Conservation (phyloP, 2,888 invertebrate genomes). For the Artemia sinica region DNA sequence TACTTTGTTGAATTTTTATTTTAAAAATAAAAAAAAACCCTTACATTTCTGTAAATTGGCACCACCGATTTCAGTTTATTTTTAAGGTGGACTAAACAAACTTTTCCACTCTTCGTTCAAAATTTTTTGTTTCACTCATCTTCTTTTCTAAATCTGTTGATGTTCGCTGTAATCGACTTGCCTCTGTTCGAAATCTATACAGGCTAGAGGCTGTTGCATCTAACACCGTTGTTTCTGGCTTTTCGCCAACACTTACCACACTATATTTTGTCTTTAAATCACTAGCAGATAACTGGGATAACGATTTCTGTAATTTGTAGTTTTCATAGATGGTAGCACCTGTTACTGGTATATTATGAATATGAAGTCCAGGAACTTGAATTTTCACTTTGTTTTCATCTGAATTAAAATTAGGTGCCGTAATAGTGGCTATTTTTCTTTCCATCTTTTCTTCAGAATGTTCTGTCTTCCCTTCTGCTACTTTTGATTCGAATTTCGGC, state of each 20-base stretch:
- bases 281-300: not conserved
- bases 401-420: not conserved
- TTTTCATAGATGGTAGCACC: conserved; percentile 8
- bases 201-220: not conserved
- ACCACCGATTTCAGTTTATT: too few species aligned
- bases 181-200: conserved; percentile 8
- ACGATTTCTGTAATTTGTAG: conserved; percentile 1
- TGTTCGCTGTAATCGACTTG: conserved; percentile 6
- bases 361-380: conserved; percentile 22
- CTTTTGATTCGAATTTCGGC: not conserved
- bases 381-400: conserved; percentile 24
- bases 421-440: not conserved
- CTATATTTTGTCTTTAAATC: conserved; percentile 2
- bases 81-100: not conserved
- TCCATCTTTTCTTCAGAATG: not conserved
- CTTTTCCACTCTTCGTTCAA: conserved; percentile 1
- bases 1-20: too few species aligned
- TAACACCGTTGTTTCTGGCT: not conserved
- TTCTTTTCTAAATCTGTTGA: not conserved
- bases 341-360: conserved; percentile 7
- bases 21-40: too few species aligned
- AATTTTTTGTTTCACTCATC: not conserved
- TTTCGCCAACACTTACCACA: not conserved
- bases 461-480: too few species aligned
- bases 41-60: too few species aligned